phyloP scores from a whole-genome alignment of 2,888 invertebrate genomes.

The Ophioninae sp. region DNA sequence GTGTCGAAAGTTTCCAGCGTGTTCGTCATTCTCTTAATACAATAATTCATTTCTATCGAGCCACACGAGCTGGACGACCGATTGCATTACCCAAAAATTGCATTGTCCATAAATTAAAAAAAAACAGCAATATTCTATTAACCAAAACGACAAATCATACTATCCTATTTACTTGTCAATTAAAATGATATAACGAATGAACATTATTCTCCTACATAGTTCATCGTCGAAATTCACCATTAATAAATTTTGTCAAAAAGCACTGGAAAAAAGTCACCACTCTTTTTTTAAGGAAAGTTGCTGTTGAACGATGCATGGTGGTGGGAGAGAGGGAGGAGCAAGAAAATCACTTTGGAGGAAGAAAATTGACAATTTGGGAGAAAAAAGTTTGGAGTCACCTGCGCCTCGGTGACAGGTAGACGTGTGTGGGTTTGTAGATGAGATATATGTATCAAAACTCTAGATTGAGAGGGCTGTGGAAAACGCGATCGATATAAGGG shows the following conservation, averaged over 20 bases:
- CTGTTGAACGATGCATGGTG: background rate
- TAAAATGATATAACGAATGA: background rate
- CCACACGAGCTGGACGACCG: background rate
- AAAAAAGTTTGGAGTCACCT: conserved; percentile 67
- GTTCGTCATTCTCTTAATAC: too few species aligned
- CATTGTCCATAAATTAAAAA: background rate
- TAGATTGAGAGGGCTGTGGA: conserved; percentile 32
- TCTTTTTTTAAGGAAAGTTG: conserved; percentile 15
- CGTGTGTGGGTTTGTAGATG: too few species aligned
- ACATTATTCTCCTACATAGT: conserved; percentile 15
- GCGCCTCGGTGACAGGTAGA: conserved; percentile 52
- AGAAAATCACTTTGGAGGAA: conserved; percentile 27
- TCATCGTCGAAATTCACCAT: background rate
- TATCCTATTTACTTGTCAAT: background rate
- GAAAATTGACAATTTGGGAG: conserved; percentile 68
- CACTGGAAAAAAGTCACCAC: background rate
- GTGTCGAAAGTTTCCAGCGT: too few species aligned
- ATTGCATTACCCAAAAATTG: too few species aligned
- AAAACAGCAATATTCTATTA: background rate
- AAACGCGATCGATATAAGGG: conserved; percentile 58
- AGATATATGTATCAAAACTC: conserved; percentile 30
- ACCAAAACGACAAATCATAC: background rate
- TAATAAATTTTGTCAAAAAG: background rate
- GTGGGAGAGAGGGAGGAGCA: conserved; percentile 8
- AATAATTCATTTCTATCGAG: conserved; percentile 30